Evolutionary conservation across 2,113 vertebrate genomes (phyloP), one percentile per base, ranked within the genome.

Genomic region (Paramisgurnus dabryanus): DNA sequence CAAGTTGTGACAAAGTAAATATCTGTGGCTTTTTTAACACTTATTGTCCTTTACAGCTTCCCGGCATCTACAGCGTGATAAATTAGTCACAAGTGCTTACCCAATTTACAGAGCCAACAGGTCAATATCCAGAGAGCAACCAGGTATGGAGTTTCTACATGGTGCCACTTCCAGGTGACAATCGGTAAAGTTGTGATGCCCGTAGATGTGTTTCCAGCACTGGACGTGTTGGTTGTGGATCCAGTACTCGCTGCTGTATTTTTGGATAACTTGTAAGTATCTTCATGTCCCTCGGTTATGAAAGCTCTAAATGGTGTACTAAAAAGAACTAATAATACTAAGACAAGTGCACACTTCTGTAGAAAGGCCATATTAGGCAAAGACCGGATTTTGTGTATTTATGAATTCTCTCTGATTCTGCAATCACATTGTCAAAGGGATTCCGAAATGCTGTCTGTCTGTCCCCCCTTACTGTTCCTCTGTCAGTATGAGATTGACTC

Each of bases 111-210:
- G 67, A 94, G 67, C 93, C 92, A 94, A 81, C 83, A 80, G 71
- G 93, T 92, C 82, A 94, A 82, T 68, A 94, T 40, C 93, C 93
- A 94, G 4, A 93, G 76, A 2, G 89, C 84, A 83, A 94, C 91
- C 80, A 93, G 49, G 87, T 94, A 94, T 0, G 91, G 92, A 0
- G 3, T 22, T 6, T 80, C 34, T 1, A 93, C 89, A 15, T 93
- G 91, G 0, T 85, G 17, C 93, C 93, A 94, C 79, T 89, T 92
- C 91, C 91, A 94, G 57, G 64, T 84, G 64, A 94, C 93, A 12
- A 94, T 92, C 0, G 92, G 90, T n/a, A 94, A 55, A 0, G 91
- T 92, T 9, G 85, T 88, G 86, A 93, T 83, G 61, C 18, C 8
- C 0, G 0, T 1, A 3, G 78, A 22, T 6, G 40, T 83, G 0